Evolutionary conservation across 1,140 invertebrate species (phyloP).

Genomic region (Triops longicaudatus): DNA sequence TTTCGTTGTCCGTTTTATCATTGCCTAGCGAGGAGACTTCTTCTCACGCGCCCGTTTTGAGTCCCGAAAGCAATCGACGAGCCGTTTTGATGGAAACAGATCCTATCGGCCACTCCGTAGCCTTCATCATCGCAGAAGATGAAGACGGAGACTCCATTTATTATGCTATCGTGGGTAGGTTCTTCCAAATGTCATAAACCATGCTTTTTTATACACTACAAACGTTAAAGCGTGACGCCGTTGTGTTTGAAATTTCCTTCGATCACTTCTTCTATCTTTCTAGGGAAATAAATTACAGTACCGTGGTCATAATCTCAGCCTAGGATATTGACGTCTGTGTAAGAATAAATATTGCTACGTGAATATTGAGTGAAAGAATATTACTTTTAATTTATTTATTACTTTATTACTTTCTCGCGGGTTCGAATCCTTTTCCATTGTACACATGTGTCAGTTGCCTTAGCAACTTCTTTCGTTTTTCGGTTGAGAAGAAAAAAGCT

Average conservation of each 20-base stretch:
- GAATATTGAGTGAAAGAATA: too few relatives aligned
- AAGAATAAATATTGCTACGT: too few relatives aligned
- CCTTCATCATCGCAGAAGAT: conserved; percentile 70
- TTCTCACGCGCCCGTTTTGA: conserved; percentile 48
- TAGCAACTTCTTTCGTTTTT: not conserved
- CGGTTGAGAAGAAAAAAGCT: not conserved
- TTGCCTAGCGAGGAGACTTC: conserved; percentile 27
- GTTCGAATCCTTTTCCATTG: not conserved
- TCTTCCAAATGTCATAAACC: not conserved
- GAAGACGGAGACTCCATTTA: conserved; percentile 73
- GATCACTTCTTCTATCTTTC: not conserved
- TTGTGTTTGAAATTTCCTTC: too few relatives aligned
- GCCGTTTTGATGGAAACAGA: conserved; percentile 76
- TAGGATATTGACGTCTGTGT: too few relatives aligned
- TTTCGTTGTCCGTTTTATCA: conserved; percentile 43
- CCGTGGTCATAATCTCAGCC: not conserved
- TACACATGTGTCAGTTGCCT: not conserved
- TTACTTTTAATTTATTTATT: too few relatives aligned
- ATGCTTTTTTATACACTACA: not conserved
- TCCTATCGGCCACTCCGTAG: conserved; percentile 68
- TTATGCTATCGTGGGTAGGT: conserved; percentile 80
- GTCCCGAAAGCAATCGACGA: conserved; percentile 43
- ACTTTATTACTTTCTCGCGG: not conserved
- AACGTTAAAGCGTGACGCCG: too few relatives aligned
- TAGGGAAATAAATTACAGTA: not conserved